Percentiles rank a stretch among this genome's conserved stretches.
These are phyloP conservation scores for Eublepharis macularius DNA, from an alignment of 2,113 vertebrate genomes.

Conservation along the genomic window DNA sequence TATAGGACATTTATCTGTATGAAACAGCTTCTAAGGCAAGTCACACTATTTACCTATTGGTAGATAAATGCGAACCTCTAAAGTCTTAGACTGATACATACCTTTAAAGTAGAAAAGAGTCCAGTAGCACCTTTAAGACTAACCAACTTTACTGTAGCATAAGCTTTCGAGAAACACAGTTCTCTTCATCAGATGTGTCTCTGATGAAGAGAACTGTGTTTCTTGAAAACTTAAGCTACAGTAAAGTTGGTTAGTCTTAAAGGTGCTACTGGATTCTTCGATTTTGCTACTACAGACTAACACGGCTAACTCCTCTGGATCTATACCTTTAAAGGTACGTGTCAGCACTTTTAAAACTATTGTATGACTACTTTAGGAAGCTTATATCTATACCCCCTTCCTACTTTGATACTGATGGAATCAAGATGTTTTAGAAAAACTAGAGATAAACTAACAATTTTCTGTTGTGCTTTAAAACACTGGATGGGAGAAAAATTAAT, in stretches of 20 bases:
- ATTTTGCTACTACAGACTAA: too few relatives aligned
- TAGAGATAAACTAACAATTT: neutral
- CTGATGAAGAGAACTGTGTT: too few relatives aligned
- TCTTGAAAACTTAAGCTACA: too few relatives aligned
- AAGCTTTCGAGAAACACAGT: too few relatives aligned
- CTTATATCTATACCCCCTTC: neutral
- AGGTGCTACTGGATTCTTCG: too few relatives aligned
- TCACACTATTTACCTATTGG: neutral
- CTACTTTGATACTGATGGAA: neutral
- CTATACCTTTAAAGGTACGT: neutral
- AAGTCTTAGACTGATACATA: too few relatives aligned
- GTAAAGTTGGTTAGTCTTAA: too few relatives aligned
- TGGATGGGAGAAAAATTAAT: neutral
- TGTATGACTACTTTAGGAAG: neutral
- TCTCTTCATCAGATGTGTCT: too few relatives aligned
- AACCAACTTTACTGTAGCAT: too few relatives aligned
- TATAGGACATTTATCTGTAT: slow-evolving; percentile 20
- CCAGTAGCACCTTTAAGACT: too few relatives aligned
- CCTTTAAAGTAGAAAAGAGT: too few relatives aligned
- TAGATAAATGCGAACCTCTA: neutral
- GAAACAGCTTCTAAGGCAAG: slow-evolving; percentile 35
- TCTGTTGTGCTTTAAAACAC: neutral
- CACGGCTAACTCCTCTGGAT: too few relatives aligned
- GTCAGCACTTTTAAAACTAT: neutral
- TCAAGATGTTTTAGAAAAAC: neutral